phyloP scores from a whole-genome alignment of 2,888 invertebrate genomes.

The Harpalus rubripes region DNA sequence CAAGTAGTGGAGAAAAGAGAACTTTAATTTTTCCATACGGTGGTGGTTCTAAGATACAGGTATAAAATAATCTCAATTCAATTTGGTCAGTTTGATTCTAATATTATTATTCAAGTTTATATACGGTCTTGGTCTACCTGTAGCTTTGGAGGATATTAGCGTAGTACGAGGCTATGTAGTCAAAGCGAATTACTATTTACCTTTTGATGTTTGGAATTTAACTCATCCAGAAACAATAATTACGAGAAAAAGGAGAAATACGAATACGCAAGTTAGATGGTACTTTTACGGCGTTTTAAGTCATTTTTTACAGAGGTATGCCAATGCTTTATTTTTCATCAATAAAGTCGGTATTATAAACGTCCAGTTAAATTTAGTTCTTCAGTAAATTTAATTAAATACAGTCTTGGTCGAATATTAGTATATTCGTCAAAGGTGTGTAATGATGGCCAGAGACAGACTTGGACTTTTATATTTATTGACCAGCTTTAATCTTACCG shows the following conservation, averaged over 20 bases:
- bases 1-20: slow-evolving; percentile 67
- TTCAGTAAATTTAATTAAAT: slow-evolving; percentile 11
- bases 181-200: slow-evolving; percentile 76
- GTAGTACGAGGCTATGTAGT: slow-evolving; percentile 77
- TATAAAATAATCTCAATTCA: not conserved
- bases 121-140: slow-evolving; percentile 78
- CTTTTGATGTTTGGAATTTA: slow-evolving; percentile 71
- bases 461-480: no score
- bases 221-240: slow-evolving; percentile 71
- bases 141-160: slow-evolving; percentile 77
- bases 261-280: slow-evolving; percentile 78
- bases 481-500: no score
- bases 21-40: slow-evolving; percentile 66
- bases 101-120: slow-evolving; percentile 4
- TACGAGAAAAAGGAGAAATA: slow-evolving; percentile 70
- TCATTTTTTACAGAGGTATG: slow-evolving; percentile 80
- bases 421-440: no score
- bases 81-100: not conserved
- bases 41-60: not conserved
- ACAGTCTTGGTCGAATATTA: no score
- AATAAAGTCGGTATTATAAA: no score
- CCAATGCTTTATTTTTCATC: no score
- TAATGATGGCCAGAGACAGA: no score
- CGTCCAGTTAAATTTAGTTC: no score
- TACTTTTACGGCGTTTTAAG: slow-evolving; percentile 84